Conservation (phyloP, 2,113 vertebrate species). For the Xenopus laevis region DNA sequence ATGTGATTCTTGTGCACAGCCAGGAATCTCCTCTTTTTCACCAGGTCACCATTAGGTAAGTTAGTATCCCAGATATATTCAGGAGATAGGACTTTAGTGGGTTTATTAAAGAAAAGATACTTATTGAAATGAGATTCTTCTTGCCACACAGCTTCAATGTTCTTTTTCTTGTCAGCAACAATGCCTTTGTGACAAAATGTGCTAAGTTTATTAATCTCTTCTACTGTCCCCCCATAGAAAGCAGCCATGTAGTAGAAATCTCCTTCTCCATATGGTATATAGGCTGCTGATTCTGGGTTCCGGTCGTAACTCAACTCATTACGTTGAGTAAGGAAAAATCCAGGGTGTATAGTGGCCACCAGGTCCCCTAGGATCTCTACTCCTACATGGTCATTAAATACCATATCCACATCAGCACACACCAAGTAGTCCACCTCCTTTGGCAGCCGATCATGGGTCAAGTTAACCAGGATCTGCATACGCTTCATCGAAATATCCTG, state of each 20-base stretch:
- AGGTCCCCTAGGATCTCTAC: constrained; percentile 64
- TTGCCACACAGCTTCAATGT: constrained; percentile 53
- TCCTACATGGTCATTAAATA: constrained; percentile 62
- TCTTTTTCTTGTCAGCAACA: constrained; percentile 58
- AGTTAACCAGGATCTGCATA: constrained; percentile 57
- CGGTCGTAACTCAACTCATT: constrained; percentile 58
- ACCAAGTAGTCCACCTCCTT: constrained; percentile 62
- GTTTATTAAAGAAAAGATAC: constrained; percentile 64
- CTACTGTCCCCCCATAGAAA: constrained; percentile 62
- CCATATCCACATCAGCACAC: constrained; percentile 67
- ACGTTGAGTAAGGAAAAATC: constrained; percentile 52
- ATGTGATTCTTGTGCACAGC: constrained; percentile 22
- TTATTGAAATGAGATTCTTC: constrained; percentile 75
- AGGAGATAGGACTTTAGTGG: constrained; percentile 65
- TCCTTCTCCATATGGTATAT: constrained; percentile 57
- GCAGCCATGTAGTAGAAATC: constrained; percentile 70
- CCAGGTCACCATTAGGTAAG: constrained; percentile 15
- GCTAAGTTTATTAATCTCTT: constrained; percentile 58
- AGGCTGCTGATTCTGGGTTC: constrained; percentile 54
- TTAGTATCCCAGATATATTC: constrained; percentile 66
- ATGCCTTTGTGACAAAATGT: constrained; percentile 60
- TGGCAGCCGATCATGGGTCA: constrained; percentile 51
- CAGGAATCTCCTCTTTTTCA: constrained; percentile 26
- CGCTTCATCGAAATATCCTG: constrained; percentile 54
- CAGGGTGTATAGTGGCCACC: constrained; percentile 65